Conservation (phyloP, 2,888 invertebrate genomes). For the Tryphoninae sp. region DNA sequence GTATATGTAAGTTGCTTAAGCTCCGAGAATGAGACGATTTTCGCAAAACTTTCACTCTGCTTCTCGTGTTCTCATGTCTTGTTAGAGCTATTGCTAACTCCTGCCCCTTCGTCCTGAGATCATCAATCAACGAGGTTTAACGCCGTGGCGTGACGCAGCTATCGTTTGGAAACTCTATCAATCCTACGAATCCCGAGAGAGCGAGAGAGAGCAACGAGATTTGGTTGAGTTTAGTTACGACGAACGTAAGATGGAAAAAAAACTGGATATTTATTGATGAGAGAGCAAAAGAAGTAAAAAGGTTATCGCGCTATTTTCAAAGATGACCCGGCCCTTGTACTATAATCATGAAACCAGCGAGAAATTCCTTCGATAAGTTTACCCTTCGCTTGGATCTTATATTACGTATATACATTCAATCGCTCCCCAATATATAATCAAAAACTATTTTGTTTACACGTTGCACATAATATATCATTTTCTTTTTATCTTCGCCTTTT, state of each 20-base stretch:
- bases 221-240: background rate
- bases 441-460: background rate
- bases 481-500: background rate
- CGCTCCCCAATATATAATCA: background rate
- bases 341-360: background rate
- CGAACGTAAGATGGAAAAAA: background rate
- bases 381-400: background rate
- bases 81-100: background rate
- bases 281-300: background rate
- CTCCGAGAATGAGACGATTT: constrained; percentile 7
- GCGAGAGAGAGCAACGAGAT: constrained; percentile 3
- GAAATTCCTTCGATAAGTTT: background rate
- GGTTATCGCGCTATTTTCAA: background rate
- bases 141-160: constrained; percentile 40
- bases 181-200: constrained; percentile 30
- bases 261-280: background rate
- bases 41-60: constrained; percentile 27
- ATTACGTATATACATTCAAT: background rate
- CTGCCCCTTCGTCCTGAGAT: background rate
- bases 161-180: constrained; percentile 43
- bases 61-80: background rate
- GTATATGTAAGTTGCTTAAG: background rate
- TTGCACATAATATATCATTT: background rate
- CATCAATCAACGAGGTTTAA: constrained; percentile 48
- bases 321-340: background rate